These are phyloP conservation scores for Fukomys damarensis DNA, from an alignment of 2,113 vertebrate species.

Conservation along the genomic window DNA sequence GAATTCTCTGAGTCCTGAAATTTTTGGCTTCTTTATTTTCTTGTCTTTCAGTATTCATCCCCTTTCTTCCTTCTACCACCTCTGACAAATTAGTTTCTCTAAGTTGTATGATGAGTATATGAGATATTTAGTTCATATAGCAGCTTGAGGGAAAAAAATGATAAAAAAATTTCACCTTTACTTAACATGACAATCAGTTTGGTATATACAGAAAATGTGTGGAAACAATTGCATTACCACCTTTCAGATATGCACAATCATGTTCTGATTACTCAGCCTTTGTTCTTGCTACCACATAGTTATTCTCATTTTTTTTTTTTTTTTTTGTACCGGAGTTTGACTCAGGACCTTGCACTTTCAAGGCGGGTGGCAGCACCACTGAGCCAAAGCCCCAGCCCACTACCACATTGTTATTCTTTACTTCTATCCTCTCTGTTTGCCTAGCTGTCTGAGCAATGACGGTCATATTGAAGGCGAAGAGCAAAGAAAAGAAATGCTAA, in stretches of 20 bases:
- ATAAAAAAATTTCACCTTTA: background rate
- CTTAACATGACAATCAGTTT: background rate
- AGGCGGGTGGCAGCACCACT: no score
- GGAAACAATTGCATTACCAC: background rate
- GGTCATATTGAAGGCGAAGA: background rate
- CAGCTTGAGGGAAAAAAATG: constrained; percentile 15
- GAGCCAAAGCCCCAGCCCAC: no score
- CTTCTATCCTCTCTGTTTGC: background rate
- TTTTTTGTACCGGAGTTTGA: no score
- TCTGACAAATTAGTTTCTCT: background rate
- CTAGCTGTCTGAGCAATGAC: constrained; percentile 15
- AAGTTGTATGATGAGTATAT: background rate
- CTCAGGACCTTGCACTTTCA: no score
- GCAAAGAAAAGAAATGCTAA: constrained; percentile 45
- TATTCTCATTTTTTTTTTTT: no score
- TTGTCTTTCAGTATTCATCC: background rate
- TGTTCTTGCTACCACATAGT: background rate
- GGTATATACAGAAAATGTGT: background rate
- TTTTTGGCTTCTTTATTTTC: background rate
- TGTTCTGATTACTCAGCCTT: background rate
- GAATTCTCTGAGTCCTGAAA: background rate
- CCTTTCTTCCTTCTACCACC: background rate
- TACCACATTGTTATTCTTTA: background rate
- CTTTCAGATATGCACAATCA: background rate
- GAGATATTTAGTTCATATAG: background rate